Conservation (phyloP, 2,797 vertebrate genomes). For the Catostomus latipinnis region DNA sequence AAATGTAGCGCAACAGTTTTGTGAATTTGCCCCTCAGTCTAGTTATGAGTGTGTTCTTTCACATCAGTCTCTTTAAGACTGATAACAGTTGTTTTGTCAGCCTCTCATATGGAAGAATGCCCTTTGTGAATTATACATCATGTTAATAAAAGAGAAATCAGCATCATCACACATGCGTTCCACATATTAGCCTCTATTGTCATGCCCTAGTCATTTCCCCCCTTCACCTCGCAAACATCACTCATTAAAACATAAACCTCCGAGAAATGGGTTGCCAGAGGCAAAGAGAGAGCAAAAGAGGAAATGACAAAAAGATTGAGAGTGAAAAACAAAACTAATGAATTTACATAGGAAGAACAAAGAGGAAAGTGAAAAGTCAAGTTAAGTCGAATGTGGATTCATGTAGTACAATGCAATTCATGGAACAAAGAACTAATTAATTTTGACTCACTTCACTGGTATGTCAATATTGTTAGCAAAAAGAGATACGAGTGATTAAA, state of each 20-base stretch:
- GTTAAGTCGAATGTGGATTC: slow-evolving; percentile 23
- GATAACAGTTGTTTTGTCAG: background rate
- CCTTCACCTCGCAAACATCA: slow-evolving; percentile 52
- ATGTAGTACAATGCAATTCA: slow-evolving; percentile 22
- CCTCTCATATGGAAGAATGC: slow-evolving; percentile 2
- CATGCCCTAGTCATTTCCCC: slow-evolving; percentile 62
- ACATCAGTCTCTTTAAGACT: background rate
- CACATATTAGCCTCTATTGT: slow-evolving; percentile 32
- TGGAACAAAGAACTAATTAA: slow-evolving; percentile 32
- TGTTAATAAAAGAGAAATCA: slow-evolving; percentile 19
- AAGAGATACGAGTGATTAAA: background rate
- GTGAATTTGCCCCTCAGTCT: no score
- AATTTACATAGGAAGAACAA: slow-evolving; percentile 60
- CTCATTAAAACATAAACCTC: slow-evolving; percentile 63
- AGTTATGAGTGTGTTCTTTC: background rate
- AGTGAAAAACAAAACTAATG: slow-evolving; percentile 60
- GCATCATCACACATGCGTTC: background rate
- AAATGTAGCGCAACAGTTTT: no score
- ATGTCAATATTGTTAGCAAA: slow-evolving; percentile 2
- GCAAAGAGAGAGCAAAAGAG: slow-evolving; percentile 60
- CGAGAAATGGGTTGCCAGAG: slow-evolving; percentile 65
- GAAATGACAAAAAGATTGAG: slow-evolving; percentile 48
- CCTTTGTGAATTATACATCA: slow-evolving; percentile 6
- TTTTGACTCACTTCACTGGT: background rate
- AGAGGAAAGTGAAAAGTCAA: slow-evolving; percentile 48